phyloP scores from a whole-genome alignment of 2,797 vertebrate genomes.

The Melanotaenia pygmaea region DNA sequence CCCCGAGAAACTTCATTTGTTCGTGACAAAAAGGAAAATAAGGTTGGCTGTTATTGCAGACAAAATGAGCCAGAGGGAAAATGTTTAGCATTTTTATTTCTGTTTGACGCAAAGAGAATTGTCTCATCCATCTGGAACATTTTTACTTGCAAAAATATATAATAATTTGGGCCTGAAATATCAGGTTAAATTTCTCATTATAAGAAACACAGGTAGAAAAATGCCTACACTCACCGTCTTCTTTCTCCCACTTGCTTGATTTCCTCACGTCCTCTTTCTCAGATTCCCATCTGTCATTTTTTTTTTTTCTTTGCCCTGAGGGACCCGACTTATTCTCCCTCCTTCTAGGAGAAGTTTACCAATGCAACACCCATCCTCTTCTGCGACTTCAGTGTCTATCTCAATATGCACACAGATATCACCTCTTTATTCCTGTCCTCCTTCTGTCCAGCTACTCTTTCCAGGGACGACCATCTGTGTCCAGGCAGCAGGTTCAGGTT shows the following conservation, averaged over 20 bases:
- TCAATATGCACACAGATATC: constrained; percentile 8
- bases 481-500: constrained; percentile 14
- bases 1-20: constrained; percentile 18
- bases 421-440: constrained; percentile 5
- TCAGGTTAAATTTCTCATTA: constrained; percentile 25
- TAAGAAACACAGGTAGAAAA: constrained; percentile 2
- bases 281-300: constrained; percentile 64
- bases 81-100: constrained; percentile 19
- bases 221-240: constrained; percentile 1
- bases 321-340: constrained; percentile 44
- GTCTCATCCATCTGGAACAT: constrained; percentile 24
- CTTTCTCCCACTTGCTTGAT: constrained; percentile 31
- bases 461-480: constrained; percentile 20
- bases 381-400: constrained; percentile 24
- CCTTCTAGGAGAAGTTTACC: constrained; percentile 27
- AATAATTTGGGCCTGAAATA: constrained; percentile 8
- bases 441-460: constrained; percentile 13
- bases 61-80: neutral
- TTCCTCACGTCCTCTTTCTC: constrained; percentile 58
- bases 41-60: neutral
- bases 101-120: constrained; percentile 7
- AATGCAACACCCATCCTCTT: constrained; percentile 30
- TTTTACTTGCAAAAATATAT: constrained; percentile 21
- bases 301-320: constrained; percentile 54
- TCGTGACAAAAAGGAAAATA: constrained; percentile 14